Conservation (phyloP, 1,140 invertebrate genomes). For the Drosophila murphyi region DNA sequence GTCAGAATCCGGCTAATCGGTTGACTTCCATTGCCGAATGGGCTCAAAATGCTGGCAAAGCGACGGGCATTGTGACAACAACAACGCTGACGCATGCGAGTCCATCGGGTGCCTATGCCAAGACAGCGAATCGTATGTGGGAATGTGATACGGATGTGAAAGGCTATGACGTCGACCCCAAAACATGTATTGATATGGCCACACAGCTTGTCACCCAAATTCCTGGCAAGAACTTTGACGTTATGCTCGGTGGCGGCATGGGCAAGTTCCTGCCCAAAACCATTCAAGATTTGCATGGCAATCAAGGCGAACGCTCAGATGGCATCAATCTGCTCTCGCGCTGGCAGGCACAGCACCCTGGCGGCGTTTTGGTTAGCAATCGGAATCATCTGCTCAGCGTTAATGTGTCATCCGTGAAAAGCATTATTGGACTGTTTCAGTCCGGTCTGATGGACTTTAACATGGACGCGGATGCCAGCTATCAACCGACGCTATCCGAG, state of each 20-base stretch:
- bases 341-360: constrained; percentile 84
- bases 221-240: constrained; percentile 86
- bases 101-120: constrained; percentile 75
- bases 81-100: constrained; percentile 81
- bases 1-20: constrained; percentile 85
- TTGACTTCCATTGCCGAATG: constrained; percentile 91
- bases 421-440: constrained; percentile 85
- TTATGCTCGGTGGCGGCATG: constrained; percentile 89
- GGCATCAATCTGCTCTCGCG: constrained; percentile 85
- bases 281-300: constrained; percentile 85
- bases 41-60: constrained; percentile 91
- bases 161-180: constrained; percentile 70
- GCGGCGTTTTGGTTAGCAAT: constrained; percentile 86
- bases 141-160: constrained; percentile 88
- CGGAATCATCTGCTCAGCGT: constrained; percentile 85
- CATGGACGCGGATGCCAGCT: constrained; percentile 85
- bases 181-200: constrained; percentile 85
- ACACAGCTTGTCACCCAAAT: constrained; percentile 88
- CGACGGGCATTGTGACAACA: constrained; percentile 79
- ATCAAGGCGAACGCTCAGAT: constrained; percentile 85
- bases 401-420: constrained; percentile 84
- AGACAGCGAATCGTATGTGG: constrained; percentile 91
- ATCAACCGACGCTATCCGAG: constrained; percentile 88
- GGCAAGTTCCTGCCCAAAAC: constrained; percentile 86
- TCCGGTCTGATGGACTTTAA: constrained; percentile 85